phyloP scores from a whole-genome alignment of 1,140 invertebrate genomes.

The Drosophila watanabei region DNA sequence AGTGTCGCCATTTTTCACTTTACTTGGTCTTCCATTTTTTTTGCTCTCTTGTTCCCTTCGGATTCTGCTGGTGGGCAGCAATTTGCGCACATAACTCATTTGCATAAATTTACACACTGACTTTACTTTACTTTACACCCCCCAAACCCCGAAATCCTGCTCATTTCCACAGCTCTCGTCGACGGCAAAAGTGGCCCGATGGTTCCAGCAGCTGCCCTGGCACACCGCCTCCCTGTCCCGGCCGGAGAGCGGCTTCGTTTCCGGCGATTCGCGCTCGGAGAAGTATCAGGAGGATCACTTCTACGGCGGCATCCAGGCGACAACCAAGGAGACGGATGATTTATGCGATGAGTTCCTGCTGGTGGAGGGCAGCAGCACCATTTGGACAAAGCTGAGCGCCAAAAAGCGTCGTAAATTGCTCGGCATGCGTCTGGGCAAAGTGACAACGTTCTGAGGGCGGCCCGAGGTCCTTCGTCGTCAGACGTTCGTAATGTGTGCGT shows the following conservation, averaged over 20 bases:
- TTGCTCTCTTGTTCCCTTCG: background rate
- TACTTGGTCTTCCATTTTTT: slow-evolving; percentile 24
- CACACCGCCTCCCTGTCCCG: slow-evolving; percentile 88
- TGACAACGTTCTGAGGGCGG: slow-evolving; percentile 87
- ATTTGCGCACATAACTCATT: slow-evolving; percentile 83
- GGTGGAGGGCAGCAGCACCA: slow-evolving; percentile 87
- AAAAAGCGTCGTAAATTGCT: slow-evolving; percentile 89
- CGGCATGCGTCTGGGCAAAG: slow-evolving; percentile 88
- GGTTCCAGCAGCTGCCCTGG: slow-evolving; percentile 89
- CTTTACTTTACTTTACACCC: slow-evolving; percentile 45
- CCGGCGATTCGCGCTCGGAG: slow-evolving; percentile 86
- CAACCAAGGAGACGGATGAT: slow-evolving; percentile 85
- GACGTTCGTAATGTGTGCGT: slow-evolving; percentile 72
- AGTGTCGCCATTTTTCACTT: slow-evolving; percentile 70
- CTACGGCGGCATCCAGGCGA: slow-evolving; percentile 74
- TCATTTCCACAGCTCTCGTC: slow-evolving; percentile 88
- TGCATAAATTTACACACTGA: slow-evolving; percentile 83
- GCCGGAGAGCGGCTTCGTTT: slow-evolving; percentile 91
- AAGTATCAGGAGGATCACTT: slow-evolving; percentile 84
- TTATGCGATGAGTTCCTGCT: slow-evolving; percentile 86
- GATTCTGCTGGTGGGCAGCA: slow-evolving; percentile 69
- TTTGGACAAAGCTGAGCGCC: slow-evolving; percentile 89
- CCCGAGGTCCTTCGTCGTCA: background rate
- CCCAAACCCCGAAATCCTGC: slow-evolving; percentile 14
- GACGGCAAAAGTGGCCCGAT: slow-evolving; percentile 90